These are phyloP conservation scores for Gopherus evgoodei DNA, from an alignment of 2,113 vertebrate genomes.

Conservation along the genomic window DNA sequence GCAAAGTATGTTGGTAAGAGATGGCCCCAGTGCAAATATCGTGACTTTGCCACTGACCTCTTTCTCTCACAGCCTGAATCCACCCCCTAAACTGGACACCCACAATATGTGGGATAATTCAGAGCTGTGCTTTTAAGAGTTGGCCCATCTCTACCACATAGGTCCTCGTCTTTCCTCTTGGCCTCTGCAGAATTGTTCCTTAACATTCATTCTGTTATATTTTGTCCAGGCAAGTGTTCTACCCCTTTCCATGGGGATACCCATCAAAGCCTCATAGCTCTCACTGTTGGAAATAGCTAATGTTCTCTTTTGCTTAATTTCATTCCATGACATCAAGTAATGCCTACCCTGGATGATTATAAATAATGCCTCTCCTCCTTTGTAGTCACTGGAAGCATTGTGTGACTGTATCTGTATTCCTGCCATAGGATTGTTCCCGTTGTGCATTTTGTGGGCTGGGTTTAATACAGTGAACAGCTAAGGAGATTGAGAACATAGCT, in stretches of 20 bases:
- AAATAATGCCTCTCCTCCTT: slow-evolving; percentile 17
- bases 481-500: neutral
- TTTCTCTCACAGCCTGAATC: neutral
- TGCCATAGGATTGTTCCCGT: neutral
- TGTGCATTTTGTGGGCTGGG: neutral
- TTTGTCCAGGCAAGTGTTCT: neutral
- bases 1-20: neutral
- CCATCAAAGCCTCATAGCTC: neutral
- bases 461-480: neutral
- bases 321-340: neutral
- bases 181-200: neutral
- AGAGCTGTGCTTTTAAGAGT: neutral
- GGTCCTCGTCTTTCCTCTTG: fast-evolving
- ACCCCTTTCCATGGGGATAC: neutral
- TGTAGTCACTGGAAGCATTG: neutral
- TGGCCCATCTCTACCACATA: fast-evolving
- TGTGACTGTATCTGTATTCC: neutral
- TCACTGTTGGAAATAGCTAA: neutral
- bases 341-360: neutral
- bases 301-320: slow-evolving; percentile 13
- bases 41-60: neutral
- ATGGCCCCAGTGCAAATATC: neutral
- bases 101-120: neutral
- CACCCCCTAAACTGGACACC: fast-evolving
- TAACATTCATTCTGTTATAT: neutral